Conservation (phyloP, 2,113 vertebrate species). For the Camelus dromedarius region DNA sequence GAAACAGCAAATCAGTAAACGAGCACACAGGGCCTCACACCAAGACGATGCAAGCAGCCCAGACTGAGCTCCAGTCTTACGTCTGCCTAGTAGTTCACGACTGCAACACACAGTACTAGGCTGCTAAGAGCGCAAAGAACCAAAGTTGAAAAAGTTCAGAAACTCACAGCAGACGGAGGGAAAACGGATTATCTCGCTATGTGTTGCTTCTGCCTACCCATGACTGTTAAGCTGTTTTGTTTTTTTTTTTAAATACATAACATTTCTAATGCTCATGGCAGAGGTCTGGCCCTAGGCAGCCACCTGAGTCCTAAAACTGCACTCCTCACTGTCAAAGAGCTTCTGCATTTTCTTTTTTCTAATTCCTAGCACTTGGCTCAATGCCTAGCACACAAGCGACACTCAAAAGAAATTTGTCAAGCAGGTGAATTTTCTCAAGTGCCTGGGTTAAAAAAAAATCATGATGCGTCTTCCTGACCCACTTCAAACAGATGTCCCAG, state of each 20-base stretch:
- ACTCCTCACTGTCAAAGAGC: neutral
- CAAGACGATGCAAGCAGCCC: neutral
- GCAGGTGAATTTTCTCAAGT: neutral
- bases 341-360: neutral
- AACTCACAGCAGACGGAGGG: neutral
- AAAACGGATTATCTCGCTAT: neutral
- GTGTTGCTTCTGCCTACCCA: neutral
- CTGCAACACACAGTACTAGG: neutral
- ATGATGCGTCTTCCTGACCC: neutral
- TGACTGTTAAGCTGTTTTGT: neutral
- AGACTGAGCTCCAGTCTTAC: neutral
- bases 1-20: neutral
- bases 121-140: neutral
- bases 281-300: neutral
- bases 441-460: neutral
- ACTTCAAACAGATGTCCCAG: neutral
- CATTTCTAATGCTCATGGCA: neutral
- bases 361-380: neutral
- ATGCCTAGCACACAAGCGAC: neutral
- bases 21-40: neutral
- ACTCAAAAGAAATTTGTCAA: slow-evolving; percentile 2
- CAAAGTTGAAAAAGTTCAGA: neutral
- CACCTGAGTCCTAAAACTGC: neutral
- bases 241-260: neutral
- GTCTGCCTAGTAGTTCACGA: neutral